These are phyloP conservation scores for Microcebus tavaratra DNA, from an alignment of 2,113 vertebrate species.

Conservation along the genomic window DNA sequence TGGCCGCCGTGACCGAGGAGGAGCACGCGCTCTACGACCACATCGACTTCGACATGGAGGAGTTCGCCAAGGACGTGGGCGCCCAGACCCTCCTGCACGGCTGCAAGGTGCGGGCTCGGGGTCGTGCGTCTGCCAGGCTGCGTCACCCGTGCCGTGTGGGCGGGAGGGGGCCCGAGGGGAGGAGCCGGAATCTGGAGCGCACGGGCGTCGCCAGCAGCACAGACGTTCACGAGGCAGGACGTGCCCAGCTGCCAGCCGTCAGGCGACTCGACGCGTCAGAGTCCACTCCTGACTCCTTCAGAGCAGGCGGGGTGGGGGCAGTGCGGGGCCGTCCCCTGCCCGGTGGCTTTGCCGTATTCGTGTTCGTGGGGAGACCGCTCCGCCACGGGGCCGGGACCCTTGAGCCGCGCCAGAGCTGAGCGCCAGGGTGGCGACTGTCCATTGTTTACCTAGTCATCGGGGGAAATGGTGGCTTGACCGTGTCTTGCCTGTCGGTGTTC, in stretches of 20 bases:
- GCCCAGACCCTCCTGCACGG: conserved; percentile 86
- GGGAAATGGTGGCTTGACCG: accelerated
- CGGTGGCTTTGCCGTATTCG: background rate
- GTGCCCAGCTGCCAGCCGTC: accelerated
- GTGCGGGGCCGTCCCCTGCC: background rate
- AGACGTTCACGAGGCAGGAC: accelerated
- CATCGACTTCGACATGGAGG: conserved; percentile 95
- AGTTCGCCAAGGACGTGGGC: conserved; percentile 93
- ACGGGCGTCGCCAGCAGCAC: accelerated
- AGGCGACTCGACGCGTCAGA: too few species aligned
- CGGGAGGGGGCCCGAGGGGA: accelerated
- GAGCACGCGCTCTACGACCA: conserved; percentile 91
- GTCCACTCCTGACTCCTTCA: background rate
- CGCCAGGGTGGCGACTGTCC: background rate
- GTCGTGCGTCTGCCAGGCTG: background rate
- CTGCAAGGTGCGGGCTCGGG: conserved; percentile 85
- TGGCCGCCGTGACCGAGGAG: conserved; percentile 90
- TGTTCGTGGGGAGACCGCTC: accelerated
- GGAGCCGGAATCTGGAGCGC: background rate
- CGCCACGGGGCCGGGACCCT: background rate
- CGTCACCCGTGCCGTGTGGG: accelerated
- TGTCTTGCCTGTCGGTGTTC: too few species aligned
- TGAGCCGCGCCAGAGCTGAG: accelerated
- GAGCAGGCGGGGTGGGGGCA: accelerated
- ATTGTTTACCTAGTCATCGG: accelerated